A percentile compares a stretch with the other conserved stretches of the same genome.
Evolutionary conservation across 2,113 vertebrate species (phyloP).

Genomic region (Ariopsis seemanni): DNA sequence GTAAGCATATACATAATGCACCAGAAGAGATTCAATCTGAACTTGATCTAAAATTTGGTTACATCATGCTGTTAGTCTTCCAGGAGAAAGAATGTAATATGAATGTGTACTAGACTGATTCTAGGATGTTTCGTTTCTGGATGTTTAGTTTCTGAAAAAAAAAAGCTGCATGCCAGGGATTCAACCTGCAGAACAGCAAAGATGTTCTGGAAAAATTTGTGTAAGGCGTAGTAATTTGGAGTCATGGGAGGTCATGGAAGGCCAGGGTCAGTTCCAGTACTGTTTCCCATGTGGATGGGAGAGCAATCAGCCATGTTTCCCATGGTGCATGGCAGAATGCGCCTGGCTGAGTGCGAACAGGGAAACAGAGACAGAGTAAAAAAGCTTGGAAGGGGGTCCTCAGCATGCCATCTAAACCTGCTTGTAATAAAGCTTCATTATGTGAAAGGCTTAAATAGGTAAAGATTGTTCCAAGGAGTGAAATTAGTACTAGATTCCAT

Average conservation of each 20-base stretch:
- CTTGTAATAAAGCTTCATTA: constrained; percentile 47
- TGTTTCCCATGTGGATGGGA: constrained; percentile 13
- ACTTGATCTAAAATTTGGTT: background rate
- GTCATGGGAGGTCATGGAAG: constrained; percentile 3
- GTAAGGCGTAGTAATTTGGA: background rate
- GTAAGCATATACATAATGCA: background rate
- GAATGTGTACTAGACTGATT: background rate
- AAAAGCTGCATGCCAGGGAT: background rate
- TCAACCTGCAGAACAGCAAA: background rate
- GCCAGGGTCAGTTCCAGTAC: constrained; percentile 21
- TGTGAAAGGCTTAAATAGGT: constrained; percentile 24
- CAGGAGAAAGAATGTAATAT: background rate
- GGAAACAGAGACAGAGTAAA: constrained; percentile 4
- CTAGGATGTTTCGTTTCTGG: background rate
- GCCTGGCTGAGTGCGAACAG: constrained; percentile 8
- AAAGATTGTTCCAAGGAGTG: constrained; percentile 31
- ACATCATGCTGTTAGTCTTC: background rate
- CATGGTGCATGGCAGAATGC: background rate
- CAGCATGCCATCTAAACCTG: constrained; percentile 34
- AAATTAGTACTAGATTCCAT: constrained; percentile 28
- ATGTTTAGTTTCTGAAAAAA: background rate
- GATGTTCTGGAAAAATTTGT: constrained; percentile 29
- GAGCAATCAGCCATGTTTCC: constrained; percentile 9
- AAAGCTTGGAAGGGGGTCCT: constrained; percentile 10
- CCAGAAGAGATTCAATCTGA: background rate